Evolutionary conservation across 2,797 vertebrate genomes (phyloP).

Genomic region (Micropoecilia bifurca): DNA sequence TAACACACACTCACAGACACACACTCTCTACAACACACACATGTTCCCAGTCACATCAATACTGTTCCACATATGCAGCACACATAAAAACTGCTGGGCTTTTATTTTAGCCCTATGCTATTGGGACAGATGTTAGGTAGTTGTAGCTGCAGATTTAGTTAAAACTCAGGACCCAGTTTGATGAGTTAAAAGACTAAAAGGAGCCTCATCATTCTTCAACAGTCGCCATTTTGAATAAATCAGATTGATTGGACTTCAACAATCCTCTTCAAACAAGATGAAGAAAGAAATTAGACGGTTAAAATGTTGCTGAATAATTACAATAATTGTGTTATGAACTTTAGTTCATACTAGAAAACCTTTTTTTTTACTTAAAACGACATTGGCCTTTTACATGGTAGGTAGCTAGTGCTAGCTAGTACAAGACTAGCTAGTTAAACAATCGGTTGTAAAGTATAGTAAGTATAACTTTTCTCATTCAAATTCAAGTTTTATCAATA

Average conservation of each 20-base stretch:
- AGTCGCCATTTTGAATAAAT: not conserved
- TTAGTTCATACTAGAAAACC: not conserved
- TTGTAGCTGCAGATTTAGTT: not conserved
- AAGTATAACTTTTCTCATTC: not conserved
- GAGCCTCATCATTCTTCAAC: not conserved
- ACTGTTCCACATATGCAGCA: constrained; percentile 32
- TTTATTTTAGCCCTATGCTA: not conserved
- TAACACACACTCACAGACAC: constrained; percentile 40
- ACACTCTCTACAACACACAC: constrained; percentile 29
- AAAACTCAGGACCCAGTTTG: not conserved
- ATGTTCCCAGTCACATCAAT: constrained; percentile 11
- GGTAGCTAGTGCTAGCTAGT: not conserved
- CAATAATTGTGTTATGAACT: not conserved
- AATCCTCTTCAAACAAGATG: not conserved
- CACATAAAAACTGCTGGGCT: constrained; percentile 20
- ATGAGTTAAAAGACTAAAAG: not conserved
- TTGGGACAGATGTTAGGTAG: not conserved
- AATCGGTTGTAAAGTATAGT: not conserved
- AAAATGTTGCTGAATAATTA: not conserved
- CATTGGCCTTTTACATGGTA: not conserved
- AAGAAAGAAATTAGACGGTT: not conserved
- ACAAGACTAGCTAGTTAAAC: not conserved
- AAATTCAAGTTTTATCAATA: not conserved
- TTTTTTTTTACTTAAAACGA: not conserved
- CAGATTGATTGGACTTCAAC: not conserved